These are phyloP conservation scores for Globodera rostochiensis DNA, from an alignment of 1,140 invertebrate species.

Conservation along the genomic window DNA sequence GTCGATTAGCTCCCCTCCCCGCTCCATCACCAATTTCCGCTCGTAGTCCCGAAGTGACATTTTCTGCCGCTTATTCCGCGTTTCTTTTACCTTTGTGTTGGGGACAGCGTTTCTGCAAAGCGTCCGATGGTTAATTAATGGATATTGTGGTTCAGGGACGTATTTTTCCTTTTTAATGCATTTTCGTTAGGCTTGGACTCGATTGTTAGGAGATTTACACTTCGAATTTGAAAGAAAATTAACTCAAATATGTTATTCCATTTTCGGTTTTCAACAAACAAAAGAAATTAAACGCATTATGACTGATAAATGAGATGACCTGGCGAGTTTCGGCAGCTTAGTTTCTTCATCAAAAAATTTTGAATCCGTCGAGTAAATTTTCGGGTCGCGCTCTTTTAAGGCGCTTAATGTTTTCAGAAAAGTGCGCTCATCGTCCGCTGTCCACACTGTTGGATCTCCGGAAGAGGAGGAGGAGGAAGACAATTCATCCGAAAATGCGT, in stretches of 20 bases:
- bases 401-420: conserved; percentile 83
- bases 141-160: not conserved
- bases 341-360: conserved; percentile 75
- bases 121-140: not conserved
- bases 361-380: conserved; percentile 79
- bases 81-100: not conserved
- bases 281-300: not conserved
- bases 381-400: conserved; percentile 83
- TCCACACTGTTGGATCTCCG: conserved; percentile 59
- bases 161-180: not conserved
- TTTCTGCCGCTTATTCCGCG: not conserved
- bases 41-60: conserved; percentile 81
- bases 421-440: conserved; percentile 77
- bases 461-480: not conserved
- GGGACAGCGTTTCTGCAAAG: not conserved
- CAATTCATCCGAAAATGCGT: not conserved
- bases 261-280: not conserved
- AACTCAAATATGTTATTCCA: not conserved
- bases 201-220: no score
- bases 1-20: conserved; percentile 69
- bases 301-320: conserved; percentile 5
- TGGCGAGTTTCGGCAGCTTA: conserved; percentile 46
- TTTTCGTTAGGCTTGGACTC: no score
- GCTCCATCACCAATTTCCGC: conserved; percentile 76
- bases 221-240: not conserved